Evolutionary conservation across 2,797 vertebrate genomes (phyloP).

Genomic region (Taeniopygia guttata): DNA sequence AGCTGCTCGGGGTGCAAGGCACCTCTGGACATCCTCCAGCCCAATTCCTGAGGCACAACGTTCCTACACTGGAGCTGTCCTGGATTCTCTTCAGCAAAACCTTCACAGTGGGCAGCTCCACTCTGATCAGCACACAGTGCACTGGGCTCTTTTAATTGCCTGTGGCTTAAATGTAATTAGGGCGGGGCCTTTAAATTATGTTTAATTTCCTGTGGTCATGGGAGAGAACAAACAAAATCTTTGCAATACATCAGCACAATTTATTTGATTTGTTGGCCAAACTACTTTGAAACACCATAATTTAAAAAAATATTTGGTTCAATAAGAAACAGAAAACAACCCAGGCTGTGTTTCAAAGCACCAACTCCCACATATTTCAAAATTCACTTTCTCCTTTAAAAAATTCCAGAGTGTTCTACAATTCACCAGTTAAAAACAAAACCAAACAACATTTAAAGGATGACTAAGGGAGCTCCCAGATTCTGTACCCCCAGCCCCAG

Average conservation of each 20-base stretch:
- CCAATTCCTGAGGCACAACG: rapidly evolving
- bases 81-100: neutral
- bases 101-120: neutral
- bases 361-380: neutral
- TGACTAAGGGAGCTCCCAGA: neutral
- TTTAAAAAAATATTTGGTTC: neutral
- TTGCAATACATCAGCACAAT: neutral
- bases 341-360: neutral
- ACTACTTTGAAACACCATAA: neutral
- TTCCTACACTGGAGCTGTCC: neutral
- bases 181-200: rapidly evolving
- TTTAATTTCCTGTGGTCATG: neutral
- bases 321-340: neutral
- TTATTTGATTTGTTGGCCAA: neutral
- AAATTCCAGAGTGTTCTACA: neutral
- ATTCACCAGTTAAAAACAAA: neutral
- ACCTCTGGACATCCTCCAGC: neutral
- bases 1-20: neutral
- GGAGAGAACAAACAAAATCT: neutral
- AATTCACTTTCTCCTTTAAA: neutral
- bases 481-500: neutral
- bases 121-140: neutral
- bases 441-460: rapidly evolving
- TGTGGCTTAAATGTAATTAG: neutral
- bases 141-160: neutral